Evolutionary conservation across 2,888 invertebrate genomes (phyloP).

Genomic region (Petrophora chlorosata): DNA sequence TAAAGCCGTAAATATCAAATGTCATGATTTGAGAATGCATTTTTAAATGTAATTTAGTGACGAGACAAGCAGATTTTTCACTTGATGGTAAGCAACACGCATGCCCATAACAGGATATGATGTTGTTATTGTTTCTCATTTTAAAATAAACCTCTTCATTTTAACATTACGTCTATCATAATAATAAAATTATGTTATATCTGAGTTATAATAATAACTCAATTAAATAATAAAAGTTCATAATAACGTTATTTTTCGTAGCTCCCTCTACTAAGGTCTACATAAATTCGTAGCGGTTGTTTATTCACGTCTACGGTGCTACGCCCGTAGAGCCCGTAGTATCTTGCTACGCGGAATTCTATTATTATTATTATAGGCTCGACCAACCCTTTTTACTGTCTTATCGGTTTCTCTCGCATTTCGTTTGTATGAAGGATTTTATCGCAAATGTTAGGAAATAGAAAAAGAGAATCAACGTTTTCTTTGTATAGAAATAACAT

Average conservation of each 20-base stretch:
- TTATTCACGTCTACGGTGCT: conserved; percentile 58
- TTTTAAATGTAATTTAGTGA: too few species aligned
- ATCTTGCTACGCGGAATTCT: conserved; percentile 34
- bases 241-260: conserved; percentile 31
- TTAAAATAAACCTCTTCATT: too few species aligned
- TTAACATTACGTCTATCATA: too few species aligned
- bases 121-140: too few species aligned
- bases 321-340: conserved; percentile 46
- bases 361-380: conserved; percentile 48
- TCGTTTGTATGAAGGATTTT: conserved; percentile 23
- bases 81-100: too few species aligned
- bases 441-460: conserved; percentile 1
- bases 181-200: neutral
- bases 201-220: conserved; percentile 8
- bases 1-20: too few species aligned
- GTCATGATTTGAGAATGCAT: too few species aligned
- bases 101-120: too few species aligned
- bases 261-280: conserved; percentile 36
- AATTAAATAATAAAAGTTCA: conserved; percentile 14
- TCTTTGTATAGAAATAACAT: neutral
- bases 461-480: neutral
- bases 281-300: conserved; percentile 64
- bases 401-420: conserved; percentile 29
- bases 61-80: too few species aligned
- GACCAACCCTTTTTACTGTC: conserved; percentile 39